Evolutionary conservation across 2,888 invertebrate species (phyloP).

Genomic region (Crematogaster levior): DNA sequence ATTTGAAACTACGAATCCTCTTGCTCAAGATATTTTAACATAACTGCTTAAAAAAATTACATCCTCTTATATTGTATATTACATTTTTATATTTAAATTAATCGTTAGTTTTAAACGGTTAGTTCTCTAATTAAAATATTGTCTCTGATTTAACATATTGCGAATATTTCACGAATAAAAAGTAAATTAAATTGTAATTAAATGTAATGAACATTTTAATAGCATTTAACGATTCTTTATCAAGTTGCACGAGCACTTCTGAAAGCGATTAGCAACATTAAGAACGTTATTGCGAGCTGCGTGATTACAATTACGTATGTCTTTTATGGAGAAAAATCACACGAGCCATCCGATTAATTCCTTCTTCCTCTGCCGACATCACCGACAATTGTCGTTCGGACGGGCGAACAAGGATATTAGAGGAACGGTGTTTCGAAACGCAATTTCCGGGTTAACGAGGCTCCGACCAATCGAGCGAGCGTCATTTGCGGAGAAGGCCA

Average conservation of each 20-base stretch:
- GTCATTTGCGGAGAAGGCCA: slow-evolving; percentile 38
- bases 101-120: neutral
- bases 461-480: slow-evolving; percentile 30
- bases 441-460: slow-evolving; percentile 64
- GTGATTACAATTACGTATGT: slow-evolving; percentile 43
- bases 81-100: neutral
- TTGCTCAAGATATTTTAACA: neutral
- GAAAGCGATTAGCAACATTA: neutral
- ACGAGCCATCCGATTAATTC: slow-evolving; percentile 51
- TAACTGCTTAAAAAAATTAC: neutral
- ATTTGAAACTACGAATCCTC: neutral
- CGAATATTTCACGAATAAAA: neutral
- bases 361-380: slow-evolving; percentile 3
- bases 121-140: neutral
- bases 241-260: neutral
- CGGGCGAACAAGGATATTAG: slow-evolving; percentile 6
- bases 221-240: neutral
- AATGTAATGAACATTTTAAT: neutral
- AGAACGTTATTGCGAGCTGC: neutral
- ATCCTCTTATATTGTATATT: no score
- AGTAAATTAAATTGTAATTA: neutral
- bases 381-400: slow-evolving; percentile 53
- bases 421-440: slow-evolving; percentile 48
- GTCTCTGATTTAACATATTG: neutral
- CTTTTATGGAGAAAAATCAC: slow-evolving; percentile 23